Percentiles rank a stretch among this genome's conserved stretches.
These are phyloP conservation scores for Drosophila nigromelanica DNA, from an alignment of 1,140 invertebrate genomes.

Conservation along the genomic window DNA sequence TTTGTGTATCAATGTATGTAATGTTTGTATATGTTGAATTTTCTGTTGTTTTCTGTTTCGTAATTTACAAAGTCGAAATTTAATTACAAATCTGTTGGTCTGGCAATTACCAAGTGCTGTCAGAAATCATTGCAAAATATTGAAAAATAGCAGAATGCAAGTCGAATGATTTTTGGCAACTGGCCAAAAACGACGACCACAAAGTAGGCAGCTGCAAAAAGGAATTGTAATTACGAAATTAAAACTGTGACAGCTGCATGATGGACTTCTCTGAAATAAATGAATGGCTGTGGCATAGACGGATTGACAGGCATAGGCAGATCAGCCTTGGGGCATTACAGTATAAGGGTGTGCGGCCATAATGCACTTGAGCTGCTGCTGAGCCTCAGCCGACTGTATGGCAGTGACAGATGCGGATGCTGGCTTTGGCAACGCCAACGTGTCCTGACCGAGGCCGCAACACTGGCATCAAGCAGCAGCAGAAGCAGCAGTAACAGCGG, in stretches of 20 bases:
- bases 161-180: slow-evolving; percentile 46
- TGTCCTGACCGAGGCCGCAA: slow-evolving; percentile 67
- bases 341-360: slow-evolving; percentile 23
- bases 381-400: slow-evolving; percentile 50
- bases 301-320: slow-evolving; percentile 36
- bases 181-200: slow-evolving; percentile 38
- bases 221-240: slow-evolving; percentile 79
- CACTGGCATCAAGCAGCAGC: slow-evolving; percentile 48
- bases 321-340: slow-evolving; percentile 33
- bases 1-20: too few species aligned
- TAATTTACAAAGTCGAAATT: slow-evolving; percentile 42
- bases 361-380: slow-evolving; percentile 52
- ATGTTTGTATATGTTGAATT: too few species aligned
- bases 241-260: slow-evolving; percentile 76
- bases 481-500: neutral
- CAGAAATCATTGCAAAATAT: slow-evolving; percentile 76
- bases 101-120: slow-evolving; percentile 66
- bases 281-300: slow-evolving; percentile 64
- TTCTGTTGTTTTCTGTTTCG: neutral
- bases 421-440: slow-evolving; percentile 57
- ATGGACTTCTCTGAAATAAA: slow-evolving; percentile 75
- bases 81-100: slow-evolving; percentile 58
- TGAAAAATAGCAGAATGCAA: slow-evolving; percentile 47
- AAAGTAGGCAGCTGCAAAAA: slow-evolving; percentile 35
- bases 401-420: slow-evolving; percentile 64